phyloP scores from a whole-genome alignment of 2,113 vertebrate species.

The Myotis lucifugus region DNA sequence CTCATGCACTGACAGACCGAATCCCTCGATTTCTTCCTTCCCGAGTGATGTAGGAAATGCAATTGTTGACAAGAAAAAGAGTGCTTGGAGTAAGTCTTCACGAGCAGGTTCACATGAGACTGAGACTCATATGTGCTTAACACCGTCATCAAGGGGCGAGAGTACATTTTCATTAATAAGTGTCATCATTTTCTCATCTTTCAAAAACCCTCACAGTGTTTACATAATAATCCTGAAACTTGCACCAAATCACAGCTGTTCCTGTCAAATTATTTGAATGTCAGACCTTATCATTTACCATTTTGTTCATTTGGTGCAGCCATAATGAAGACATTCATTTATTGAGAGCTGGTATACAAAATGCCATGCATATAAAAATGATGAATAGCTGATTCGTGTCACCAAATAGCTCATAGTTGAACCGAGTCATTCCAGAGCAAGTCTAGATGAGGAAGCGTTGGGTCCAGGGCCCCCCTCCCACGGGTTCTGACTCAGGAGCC shows the following conservation, averaged over 20 bases:
- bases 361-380: neutral
- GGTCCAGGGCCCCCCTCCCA: too few species aligned
- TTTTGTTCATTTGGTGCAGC: neutral
- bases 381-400: conserved; percentile 3
- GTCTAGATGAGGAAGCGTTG: neutral
- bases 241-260: conserved; percentile 48
- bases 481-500: neutral
- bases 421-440: conserved; percentile 17
- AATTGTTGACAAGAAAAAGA: neutral
- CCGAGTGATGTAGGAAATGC: neutral
- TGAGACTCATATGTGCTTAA: neutral
- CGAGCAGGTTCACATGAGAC: neutral
- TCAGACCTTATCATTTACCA: conserved; percentile 40
- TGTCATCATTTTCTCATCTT: conserved; percentile 54
- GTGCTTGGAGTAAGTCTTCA: neutral
- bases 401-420: neutral
- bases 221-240: conserved; percentile 44
- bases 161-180: conserved; percentile 32
- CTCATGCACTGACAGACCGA: conserved; percentile 17
- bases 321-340: conserved; percentile 56
- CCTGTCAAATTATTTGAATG: conserved; percentile 52
- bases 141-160: neutral
- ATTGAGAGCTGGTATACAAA: neutral
- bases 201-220: conserved; percentile 41
- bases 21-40: neutral